Evolutionary conservation across 2,113 vertebrate genomes (phyloP), one percentile per base, ranked within the genome.

Genomic region (Syngnathoides biaculeatus): DNA sequence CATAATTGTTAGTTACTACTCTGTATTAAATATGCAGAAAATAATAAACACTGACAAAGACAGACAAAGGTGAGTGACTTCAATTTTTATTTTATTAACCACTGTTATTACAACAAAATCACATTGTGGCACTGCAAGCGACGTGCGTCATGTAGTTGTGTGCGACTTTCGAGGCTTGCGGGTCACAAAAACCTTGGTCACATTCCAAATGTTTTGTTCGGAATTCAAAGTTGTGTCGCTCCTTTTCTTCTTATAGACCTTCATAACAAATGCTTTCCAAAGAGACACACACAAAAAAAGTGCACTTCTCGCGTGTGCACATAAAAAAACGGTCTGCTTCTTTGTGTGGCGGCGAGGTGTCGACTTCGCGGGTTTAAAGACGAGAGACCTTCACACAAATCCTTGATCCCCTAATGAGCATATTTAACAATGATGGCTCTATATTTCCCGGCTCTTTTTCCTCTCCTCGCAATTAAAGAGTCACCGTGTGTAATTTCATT

Each of bases 401-500:
- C 86, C 85, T 82, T 74, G 77, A 84, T 86, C 78, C 75, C 83
- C 82, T 79, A 89, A 88, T 87, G 83, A 89, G 84, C 85, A 88
- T 88, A 84, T 89, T 87, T 87, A 90, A 88, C 89, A 84, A 84
- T 87, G 84, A 87, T 88, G 82, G 88, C 86, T 87, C 86, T 90
- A 87, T 88, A 88, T 89, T 87, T 88, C 79, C 80, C 75, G 20
- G 19, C 12, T 61, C 24, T 42, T 62, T 14, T 9, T 15, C 8
- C 38, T 62, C 22, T 82, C 86, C 84, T 88, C 85, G 88, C 85
- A 90, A 89, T 90, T 90, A 89, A 89, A 89, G 86, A 89, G 85
- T 88, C 83, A 84, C 88, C 84, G 76, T 81, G 86, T 89, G 89
- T 90, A 88, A 89, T 89, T 89, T 88, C 89, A 89, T 87, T 87